Base-by-base conservation (phyloP, 1,140 invertebrate species). In the Zaprionus gabonicus region DNA sequence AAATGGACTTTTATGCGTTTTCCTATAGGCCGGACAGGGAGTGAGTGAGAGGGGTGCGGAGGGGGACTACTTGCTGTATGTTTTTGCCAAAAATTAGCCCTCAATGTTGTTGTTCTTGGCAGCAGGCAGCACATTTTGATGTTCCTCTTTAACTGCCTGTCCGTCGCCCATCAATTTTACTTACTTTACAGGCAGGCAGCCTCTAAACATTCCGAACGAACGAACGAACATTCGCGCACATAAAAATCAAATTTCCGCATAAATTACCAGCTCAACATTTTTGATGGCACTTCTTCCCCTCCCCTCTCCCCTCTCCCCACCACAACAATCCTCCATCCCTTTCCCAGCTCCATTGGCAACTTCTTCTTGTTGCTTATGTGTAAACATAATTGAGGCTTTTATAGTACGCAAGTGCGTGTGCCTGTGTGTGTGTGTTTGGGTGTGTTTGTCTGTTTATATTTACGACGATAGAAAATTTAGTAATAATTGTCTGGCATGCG, bases 171-270 rank as follows among this genome's bases (percentile, higher is more conserved):
- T 83, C 81, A 83, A 84, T 83, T 83, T 84, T 68, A 73, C 77
- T 46, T 78, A 83, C 77, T 65, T 49, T 59, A 53, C 68, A 75
- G 71, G 23, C 36, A 44, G 38, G 68, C 57, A 38, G 72, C 57
- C 60, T 77, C 69, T 17, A 49, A 71, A 41, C 68, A 51, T 51
- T 51, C n/a, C 46, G 1, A 51, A 13, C 46, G 46, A 51, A 13
- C 46, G 46, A 51, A 51, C 46, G 46, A 51, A 51, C 46, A 71
- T 71, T 76, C 58, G 73, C 56, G 62, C 79, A 77, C 83, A 86
- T 86, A 83, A 88, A 86, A 88, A 78, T 83, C 77, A 83, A 86
- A 86, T 86, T 83, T 86, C 66, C 80, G 64, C 84, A 83, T 86
- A 87, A 86, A 86, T 87, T 87, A 69, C 75, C 75, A 60, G 68